Base-by-base conservation (phyloP, 2,888 invertebrate species). In the Rhogogaster chlorosoma region DNA sequence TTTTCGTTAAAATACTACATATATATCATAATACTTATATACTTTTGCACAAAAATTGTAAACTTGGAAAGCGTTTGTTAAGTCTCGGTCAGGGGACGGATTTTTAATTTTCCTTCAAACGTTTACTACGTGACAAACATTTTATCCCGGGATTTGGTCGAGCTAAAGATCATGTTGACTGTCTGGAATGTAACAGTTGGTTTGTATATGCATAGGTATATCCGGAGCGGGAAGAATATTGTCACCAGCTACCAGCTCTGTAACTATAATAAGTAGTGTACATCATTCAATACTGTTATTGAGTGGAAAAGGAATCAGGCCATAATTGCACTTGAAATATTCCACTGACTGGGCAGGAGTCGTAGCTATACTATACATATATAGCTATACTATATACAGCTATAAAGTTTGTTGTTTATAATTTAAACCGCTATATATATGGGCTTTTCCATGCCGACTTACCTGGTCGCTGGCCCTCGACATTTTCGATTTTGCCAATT, bases 241-340 rank as follows among this genome's bases (percentile, higher is more conserved):
- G 70, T 36, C 36, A 70, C n/a, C 10, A 61, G 32, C n/a, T 70
- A 36, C 36, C 70, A 70, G 70, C 70, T 36, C 70, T 36, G 15
- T 36, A 70, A 32, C 26, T 67, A 26, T 67, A 32, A 7, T 67
- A 15, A n/a, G 49, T n/a, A 29, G 29, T 67, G 29, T 22, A 26
- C 22, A 26, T 26, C 5, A 45, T 45, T 75, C 26, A 75, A 45
- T 45, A 75, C 29, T 70, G 5, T 70, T 22, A 15, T 38, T 26
- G 15, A 75, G 45, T 45, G 26, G 42, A 26, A 75, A 42, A 45
- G 75, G 7, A 75, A 9, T 75, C 2, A 2, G 45, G 42, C 45
- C 6, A 22, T 45, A 75, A 75, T 75, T 75, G 38, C 75, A 38
- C 75, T 75, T 45, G 42, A 15, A 75, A 45, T 45, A 45, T 75